A percentile compares a stretch with the other conserved stretches of the same genome.
Evolutionary conservation across 2,888 invertebrate species (phyloP).

Genomic region (Strigamia maritima): DNA sequence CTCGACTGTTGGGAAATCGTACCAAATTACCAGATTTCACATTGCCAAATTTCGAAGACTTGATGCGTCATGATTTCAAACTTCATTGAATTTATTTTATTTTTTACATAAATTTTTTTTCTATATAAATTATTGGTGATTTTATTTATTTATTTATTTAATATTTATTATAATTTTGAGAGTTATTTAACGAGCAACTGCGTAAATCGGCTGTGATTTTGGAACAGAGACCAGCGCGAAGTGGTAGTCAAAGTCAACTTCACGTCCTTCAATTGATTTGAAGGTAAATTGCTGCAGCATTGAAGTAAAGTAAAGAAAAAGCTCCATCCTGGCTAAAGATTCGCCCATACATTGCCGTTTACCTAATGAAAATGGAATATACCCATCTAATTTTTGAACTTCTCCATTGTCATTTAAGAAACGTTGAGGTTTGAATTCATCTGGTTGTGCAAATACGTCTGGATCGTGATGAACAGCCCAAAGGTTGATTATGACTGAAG

Average conservation of each 20-base stretch:
- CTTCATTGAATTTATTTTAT: not conserved
- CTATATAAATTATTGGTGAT: no score
- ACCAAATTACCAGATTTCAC: not conserved
- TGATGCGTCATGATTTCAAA: not conserved
- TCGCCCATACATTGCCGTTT: constrained; percentile 6
- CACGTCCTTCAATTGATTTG: not conserved
- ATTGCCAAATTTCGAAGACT: not conserved
- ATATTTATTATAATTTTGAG: no score
- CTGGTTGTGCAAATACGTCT: constrained; percentile 6
- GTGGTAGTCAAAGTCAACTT: constrained; percentile 13
- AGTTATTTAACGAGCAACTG: not conserved
- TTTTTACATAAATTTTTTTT: no score
- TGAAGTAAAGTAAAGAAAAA: constrained; percentile 26
- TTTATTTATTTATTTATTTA: no score
- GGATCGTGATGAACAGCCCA: constrained; percentile 39
- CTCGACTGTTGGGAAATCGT: not conserved
- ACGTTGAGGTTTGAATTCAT: constrained; percentile 38
- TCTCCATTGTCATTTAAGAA: constrained; percentile 33
- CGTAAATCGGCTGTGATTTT: not conserved
- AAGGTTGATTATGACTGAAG: constrained; percentile 35
- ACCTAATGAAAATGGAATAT: constrained; percentile 37
- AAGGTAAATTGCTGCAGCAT: constrained; percentile 5
- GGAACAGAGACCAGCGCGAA: not conserved
- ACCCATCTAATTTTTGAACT: not conserved
- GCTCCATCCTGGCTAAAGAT: constrained; percentile 14